These are phyloP conservation scores for Nomada ferruginata DNA, from an alignment of 2,888 invertebrate genomes.

Conservation along the genomic window DNA sequence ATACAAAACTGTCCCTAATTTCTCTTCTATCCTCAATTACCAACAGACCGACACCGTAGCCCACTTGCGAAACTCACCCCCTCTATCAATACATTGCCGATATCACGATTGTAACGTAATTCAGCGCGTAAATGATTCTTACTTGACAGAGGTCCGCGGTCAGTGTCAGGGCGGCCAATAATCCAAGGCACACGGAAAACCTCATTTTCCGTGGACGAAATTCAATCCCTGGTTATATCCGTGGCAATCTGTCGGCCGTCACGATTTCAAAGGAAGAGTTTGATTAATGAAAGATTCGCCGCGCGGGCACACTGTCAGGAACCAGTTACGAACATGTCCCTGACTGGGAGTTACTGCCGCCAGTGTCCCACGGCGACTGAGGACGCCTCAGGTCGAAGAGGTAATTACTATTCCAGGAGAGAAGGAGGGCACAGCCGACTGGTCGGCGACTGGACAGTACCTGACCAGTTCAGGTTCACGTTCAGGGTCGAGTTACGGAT, in stretches of 20 bases:
- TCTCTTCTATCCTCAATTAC: too few relatives aligned
- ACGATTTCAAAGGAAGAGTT: slow-evolving; percentile 13
- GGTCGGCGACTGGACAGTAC: slow-evolving; percentile 74
- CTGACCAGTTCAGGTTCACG: slow-evolving; percentile 81
- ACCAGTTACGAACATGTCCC: slow-evolving; percentile 73
- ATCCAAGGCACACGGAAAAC: slow-evolving; percentile 34
- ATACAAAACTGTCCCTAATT: too few relatives aligned
- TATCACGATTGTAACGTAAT: background rate
- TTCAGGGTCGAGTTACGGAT: slow-evolving; percentile 76
- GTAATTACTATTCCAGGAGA: slow-evolving; percentile 78
- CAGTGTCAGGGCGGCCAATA: slow-evolving; percentile 43
- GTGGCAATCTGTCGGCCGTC: slow-evolving; percentile 39
- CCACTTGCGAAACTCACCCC: too few relatives aligned
- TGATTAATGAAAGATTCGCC: slow-evolving; percentile 52
- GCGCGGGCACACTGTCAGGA: slow-evolving; percentile 68
- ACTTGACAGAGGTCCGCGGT: slow-evolving; percentile 54
- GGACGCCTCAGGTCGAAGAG: slow-evolving; percentile 74
- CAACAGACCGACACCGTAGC: too few relatives aligned
- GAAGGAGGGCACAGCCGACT: slow-evolving; percentile 75
- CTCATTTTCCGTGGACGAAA: slow-evolving; percentile 51
- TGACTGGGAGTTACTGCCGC: slow-evolving; percentile 72
- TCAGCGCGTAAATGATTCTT: slow-evolving; percentile 20
- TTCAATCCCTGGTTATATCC: slow-evolving; percentile 15
- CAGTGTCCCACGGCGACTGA: slow-evolving; percentile 76
- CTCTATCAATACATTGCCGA: too few relatives aligned